Evolutionary conservation across 1,140 invertebrate species (phyloP), one percentile per base, ranked within the genome.

Genomic region (Listronotus bonariensis): DNA sequence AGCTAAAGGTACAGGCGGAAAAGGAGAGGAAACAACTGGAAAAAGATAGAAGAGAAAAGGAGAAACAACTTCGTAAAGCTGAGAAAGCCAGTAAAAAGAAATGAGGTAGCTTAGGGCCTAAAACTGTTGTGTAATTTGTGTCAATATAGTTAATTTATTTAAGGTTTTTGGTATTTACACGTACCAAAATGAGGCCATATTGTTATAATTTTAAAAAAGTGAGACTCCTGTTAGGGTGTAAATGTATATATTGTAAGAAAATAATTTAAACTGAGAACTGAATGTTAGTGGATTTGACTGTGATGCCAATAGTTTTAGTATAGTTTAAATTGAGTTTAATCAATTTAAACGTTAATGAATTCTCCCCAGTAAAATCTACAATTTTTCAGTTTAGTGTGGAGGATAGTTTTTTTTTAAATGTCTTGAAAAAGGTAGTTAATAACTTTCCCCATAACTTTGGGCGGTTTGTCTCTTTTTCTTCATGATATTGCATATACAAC

Each of bases 1-100:
- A 96, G 73, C 82, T 96, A 38, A 88, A 89, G 72, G 79, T 85
- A 15, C 87, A 88, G 59, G 87, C 87, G 53, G 93, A 95, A 65
- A 92, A 92, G 69, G 91, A 93, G 75, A 84, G 88, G 51, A 86
- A 88, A 72, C 84, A 87, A 65, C 78, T 81, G 71, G 88, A 90
- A 70, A 89, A 89, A 51, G 93, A 69, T 82, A 90, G 31, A 26
- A 26, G 90, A 68, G 89, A 90, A 73, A 87, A 88, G 57, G 90
- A 92, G 69, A 86, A 88, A 72, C 82, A 88, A 74, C 84, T 86
- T 74, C 82, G 84, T 69, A 95, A 95, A 82, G 91, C 91, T 12
- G 89, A 92, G 72, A 92, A 92, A 77, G 85, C 86, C 60, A 86
- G 82, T 68, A 83, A 86, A 77, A 87, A 87, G 76, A 87, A 87